A percentile compares a stretch with the other conserved stretches of the same genome.
Conservation (phyloP, 2,888 invertebrate genomes). For the Mythimna impura region DNA sequence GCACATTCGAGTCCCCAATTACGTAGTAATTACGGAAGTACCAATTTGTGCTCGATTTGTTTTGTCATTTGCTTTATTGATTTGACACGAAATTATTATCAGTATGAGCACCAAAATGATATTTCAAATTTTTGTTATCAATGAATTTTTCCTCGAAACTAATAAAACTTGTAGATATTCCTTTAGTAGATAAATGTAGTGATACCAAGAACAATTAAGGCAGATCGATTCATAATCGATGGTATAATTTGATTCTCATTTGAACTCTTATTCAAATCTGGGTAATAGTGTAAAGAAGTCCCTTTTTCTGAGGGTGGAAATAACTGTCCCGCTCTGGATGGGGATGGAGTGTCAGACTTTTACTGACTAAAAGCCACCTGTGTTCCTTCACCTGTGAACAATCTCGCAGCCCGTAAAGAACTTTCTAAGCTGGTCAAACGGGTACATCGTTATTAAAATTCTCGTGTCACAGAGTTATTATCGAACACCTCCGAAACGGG, state of each 20-base stretch:
- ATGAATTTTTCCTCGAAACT: not conserved
- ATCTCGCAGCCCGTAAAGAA: too few species aligned
- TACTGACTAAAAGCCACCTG: too few species aligned
- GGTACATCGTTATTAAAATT: too few species aligned
- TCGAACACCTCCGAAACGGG: too few species aligned
- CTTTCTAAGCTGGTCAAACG: too few species aligned
- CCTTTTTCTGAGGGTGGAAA: not conserved
- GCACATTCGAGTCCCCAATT: conserved; percentile 26
- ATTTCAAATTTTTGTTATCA: not conserved
- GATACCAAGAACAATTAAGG: not conserved
- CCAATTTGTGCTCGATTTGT: not conserved
- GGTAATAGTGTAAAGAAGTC: conserved; percentile 28
- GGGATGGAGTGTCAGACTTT: too few species aligned
- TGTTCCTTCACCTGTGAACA: too few species aligned
- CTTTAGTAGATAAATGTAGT: not conserved
- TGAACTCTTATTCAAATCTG: conserved; percentile 16
- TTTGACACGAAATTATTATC: conserved; percentile 4
- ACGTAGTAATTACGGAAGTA: conserved; percentile 20
- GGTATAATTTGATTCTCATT: not conserved
- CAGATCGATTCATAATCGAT: not conserved
- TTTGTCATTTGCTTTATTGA: conserved; percentile 21
- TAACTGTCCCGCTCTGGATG: too few species aligned
- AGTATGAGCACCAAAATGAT: not conserved
- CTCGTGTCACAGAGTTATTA: too few species aligned
- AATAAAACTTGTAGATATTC: not conserved